phyloP scores from a whole-genome alignment of 1,140 invertebrate genomes.

The Anoplophora glabripennis region DNA sequence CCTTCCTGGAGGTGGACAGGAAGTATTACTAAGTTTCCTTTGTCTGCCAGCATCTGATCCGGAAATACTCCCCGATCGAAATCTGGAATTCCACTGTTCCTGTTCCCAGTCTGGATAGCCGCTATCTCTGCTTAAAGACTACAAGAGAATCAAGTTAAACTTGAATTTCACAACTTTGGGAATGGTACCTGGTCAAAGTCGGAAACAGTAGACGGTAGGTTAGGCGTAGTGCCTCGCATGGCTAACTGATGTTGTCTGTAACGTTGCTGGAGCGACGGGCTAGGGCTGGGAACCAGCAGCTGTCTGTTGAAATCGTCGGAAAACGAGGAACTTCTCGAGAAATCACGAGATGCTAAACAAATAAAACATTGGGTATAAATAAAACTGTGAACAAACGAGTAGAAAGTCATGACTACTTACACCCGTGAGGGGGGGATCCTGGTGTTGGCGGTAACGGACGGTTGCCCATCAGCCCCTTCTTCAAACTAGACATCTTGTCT shows the following conservation, averaged over 20 bases:
- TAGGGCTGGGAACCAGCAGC: slow-evolving; percentile 37
- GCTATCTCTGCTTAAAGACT: slow-evolving; percentile 48
- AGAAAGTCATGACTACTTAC: neutral
- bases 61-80: slow-evolving; percentile 54
- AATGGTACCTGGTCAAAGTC: slow-evolving; percentile 39
- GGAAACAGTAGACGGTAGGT: slow-evolving; percentile 38
- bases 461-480: slow-evolving; percentile 36
- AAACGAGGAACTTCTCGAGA: slow-evolving; percentile 21
- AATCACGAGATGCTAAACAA: slow-evolving; percentile 32
- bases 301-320: slow-evolving; percentile 30
- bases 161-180: neutral
- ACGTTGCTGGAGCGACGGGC: slow-evolving; percentile 57
- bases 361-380: neutral
- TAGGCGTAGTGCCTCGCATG: slow-evolving; percentile 50
- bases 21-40: slow-evolving; percentile 43
- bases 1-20: slow-evolving; percentile 32
- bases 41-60: slow-evolving; percentile 38
- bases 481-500: slow-evolving; percentile 45
- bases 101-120: slow-evolving; percentile 51
- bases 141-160: slow-evolving; percentile 6
- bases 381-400: neutral
- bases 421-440: neutral
- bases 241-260: slow-evolving; percentile 63
- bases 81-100: slow-evolving; percentile 42
- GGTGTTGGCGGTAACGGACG: slow-evolving; percentile 46